These are phyloP conservation scores for Liparis tanakae DNA, from an alignment of 2,797 vertebrate species.

Conservation along the genomic window DNA sequence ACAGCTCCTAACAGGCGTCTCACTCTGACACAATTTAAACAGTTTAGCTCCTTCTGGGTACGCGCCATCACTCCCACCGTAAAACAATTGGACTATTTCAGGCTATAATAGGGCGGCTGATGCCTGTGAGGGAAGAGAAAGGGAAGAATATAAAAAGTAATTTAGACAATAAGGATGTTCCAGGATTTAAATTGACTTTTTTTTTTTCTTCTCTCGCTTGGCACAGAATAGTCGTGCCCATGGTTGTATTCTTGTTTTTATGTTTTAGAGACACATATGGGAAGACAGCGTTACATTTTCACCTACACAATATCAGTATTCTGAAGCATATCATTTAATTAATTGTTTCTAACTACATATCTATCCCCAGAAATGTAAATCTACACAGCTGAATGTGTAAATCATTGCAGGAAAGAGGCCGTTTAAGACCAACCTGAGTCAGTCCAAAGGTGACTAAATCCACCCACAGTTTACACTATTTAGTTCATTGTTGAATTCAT, in stretches of 20 bases:
- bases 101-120: constrained; percentile 21
- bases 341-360: too few species aligned
- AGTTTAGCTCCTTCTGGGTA: constrained; percentile 47
- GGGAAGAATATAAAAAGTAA: constrained; percentile 38
- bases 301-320: constrained; percentile 15
- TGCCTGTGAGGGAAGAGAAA: constrained; percentile 35
- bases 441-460: too few species aligned
- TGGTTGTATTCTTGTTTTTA: neutral
- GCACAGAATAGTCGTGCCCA: neutral
- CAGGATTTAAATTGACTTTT: constrained; percentile 32
- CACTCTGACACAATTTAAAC: constrained; percentile 61
- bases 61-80: constrained; percentile 45
- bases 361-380: too few species aligned
- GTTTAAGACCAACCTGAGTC: too few species aligned
- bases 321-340: too few species aligned
- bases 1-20: constrained; percentile 50
- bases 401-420: too few species aligned
- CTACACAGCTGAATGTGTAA: too few species aligned
- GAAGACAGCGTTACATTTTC: constrained; percentile 12
- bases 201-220: constrained; percentile 9
- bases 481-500: neutral
- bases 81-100: constrained; percentile 67
- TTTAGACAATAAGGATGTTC: constrained; percentile 44
- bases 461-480: neutral
- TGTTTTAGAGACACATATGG: constrained; percentile 8